Conservation (phyloP, 2,113 vertebrate genomes). For the Tamias sibiricus region DNA sequence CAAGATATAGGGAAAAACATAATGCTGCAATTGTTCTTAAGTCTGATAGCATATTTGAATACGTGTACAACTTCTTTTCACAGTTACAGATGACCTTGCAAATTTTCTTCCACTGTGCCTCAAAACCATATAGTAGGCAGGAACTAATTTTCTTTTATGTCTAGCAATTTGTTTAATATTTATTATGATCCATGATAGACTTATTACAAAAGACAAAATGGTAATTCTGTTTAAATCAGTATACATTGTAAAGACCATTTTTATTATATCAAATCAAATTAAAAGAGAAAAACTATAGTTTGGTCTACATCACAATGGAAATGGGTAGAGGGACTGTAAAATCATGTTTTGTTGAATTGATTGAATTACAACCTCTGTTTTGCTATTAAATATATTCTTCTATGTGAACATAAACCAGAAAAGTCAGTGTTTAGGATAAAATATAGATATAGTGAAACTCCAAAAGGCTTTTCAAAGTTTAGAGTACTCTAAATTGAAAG, state of each 20-base stretch:
- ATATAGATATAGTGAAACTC: neutral
- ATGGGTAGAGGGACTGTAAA: neutral
- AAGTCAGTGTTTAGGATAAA: neutral
- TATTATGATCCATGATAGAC: neutral
- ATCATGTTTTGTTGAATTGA: neutral
- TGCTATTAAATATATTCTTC: neutral
- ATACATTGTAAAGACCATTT: neutral
- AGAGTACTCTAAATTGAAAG: neutral
- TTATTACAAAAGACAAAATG: neutral
- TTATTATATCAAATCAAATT: neutral
- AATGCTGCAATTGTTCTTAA: neutral
- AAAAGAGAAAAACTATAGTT: neutral
- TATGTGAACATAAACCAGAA: neutral
- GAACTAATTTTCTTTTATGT: neutral
- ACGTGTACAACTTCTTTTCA: neutral
- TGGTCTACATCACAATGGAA: neutral
- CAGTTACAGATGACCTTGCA: neutral
- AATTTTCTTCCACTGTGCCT: neutral
- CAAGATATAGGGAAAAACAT: neutral
- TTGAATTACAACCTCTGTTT: neutral
- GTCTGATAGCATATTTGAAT: neutral
- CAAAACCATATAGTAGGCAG: neutral
- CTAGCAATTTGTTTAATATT: neutral
- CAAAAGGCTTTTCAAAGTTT: neutral
- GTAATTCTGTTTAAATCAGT: neutral